Conservation (phyloP, 2,888 invertebrate species). For the Urechis unicinctus region DNA sequence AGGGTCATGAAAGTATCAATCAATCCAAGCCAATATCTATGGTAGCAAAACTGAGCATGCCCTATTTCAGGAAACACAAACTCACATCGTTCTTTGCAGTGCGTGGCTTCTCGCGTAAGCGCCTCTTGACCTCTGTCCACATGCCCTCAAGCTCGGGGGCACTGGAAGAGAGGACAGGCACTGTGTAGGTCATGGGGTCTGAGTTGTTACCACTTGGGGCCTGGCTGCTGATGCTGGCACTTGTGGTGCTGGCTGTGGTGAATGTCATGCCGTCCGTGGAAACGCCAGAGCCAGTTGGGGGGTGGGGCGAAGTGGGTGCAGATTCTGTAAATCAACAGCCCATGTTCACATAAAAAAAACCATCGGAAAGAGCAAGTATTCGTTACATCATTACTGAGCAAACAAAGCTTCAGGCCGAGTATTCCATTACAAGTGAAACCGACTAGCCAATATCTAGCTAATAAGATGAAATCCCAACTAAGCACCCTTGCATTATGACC, state of each 20-base stretch:
- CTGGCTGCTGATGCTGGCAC: neutral
- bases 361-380: too few species aligned
- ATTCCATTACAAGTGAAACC: too few species aligned
- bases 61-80: too few species aligned
- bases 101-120: conserved; percentile 4
- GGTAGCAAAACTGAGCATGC: too few species aligned
- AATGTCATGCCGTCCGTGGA: neutral
- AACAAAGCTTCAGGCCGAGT: too few species aligned
- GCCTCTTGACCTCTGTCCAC: conserved; percentile 58
- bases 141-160: conserved; percentile 52
- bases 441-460: too few species aligned
- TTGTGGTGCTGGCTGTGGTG: neutral
- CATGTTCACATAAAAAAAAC: too few species aligned
- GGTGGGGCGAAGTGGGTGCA: conserved; percentile 13
- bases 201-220: neutral
- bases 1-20: too few species aligned
- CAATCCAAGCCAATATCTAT: too few species aligned
- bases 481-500: too few species aligned
- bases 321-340: conserved; percentile 7
- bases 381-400: too few species aligned
- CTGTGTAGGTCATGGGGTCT: conserved; percentile 4
- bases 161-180: conserved; percentile 34
- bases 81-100: neutral
- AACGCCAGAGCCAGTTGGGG: neutral
- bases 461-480: too few species aligned